Conservation (phyloP, 2,888 invertebrate species). For the Megamerina dolium region DNA sequence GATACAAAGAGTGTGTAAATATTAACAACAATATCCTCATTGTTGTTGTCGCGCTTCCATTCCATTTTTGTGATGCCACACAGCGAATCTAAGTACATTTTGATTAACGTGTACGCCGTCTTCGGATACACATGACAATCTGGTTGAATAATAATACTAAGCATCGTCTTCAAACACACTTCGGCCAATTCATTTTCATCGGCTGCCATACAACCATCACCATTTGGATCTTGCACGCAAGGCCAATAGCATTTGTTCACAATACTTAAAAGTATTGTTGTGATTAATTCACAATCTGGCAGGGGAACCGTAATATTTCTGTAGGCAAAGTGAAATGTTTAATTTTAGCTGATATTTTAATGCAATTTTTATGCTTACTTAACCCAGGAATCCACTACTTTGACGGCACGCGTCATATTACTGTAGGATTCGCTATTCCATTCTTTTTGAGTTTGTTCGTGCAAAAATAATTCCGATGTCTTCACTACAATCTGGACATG, state of each 20-base stretch:
- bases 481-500: slow-evolving; percentile 42
- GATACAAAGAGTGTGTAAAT: slow-evolving; percentile 64
- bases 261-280: slow-evolving; percentile 46
- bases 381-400: slow-evolving; percentile 60
- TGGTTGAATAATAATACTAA: slow-evolving; percentile 53
- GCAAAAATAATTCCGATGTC: slow-evolving; percentile 42
- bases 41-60: slow-evolving; percentile 49
- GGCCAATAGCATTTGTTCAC: slow-evolving; percentile 50
- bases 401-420: slow-evolving; percentile 54
- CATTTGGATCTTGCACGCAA: slow-evolving; percentile 47
- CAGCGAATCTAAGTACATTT: slow-evolving; percentile 56
- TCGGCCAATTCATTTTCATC: slow-evolving; percentile 58
- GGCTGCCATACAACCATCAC: slow-evolving; percentile 51
- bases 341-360: background rate
- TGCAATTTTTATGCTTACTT: slow-evolving; percentile 50
- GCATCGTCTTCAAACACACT: slow-evolving; percentile 58
- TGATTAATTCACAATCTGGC: slow-evolving; percentile 43
- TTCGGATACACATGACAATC: slow-evolving; percentile 57
- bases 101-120: slow-evolving; percentile 55
- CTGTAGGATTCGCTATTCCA: slow-evolving; percentile 50
- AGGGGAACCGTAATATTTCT: slow-evolving; percentile 45
- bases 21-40: slow-evolving; percentile 60
- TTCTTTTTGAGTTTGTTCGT: slow-evolving; percentile 36
- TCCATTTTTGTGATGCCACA: slow-evolving; percentile 53
- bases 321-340: slow-evolving; percentile 1